Percentiles rank a stretch among this genome's conserved stretches.
Conservation (phyloP, 2,888 invertebrate species). For the Agriopis marginaria region DNA sequence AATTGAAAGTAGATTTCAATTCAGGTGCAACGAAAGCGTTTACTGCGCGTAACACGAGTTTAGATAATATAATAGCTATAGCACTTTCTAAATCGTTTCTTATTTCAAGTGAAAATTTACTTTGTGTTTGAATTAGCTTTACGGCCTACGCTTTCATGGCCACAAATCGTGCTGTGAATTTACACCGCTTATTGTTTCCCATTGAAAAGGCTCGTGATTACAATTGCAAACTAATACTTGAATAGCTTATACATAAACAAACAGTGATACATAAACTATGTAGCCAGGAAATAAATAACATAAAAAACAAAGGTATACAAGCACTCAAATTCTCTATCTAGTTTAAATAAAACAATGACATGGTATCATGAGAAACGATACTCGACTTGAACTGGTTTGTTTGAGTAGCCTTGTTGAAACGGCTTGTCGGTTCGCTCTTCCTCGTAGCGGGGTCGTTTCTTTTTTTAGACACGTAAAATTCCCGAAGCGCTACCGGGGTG, state of each 20-base stretch:
- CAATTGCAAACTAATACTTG: constrained; percentile 42
- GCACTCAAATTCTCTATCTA: constrained; percentile 27
- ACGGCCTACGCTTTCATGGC: constrained; percentile 52
- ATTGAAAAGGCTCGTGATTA: constrained; percentile 31
- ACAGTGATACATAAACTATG: constrained; percentile 16
- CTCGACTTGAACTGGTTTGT: constrained; percentile 42
- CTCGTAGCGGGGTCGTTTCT: constrained; percentile 57
- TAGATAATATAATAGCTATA: constrained; percentile 65
- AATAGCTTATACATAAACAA: constrained; percentile 33
- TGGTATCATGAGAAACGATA: constrained; percentile 39
- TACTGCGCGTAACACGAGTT: constrained; percentile 69
- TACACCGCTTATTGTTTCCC: constrained; percentile 40
- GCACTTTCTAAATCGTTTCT: constrained; percentile 73
- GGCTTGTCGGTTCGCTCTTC: constrained; percentile 56
- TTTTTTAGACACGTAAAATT: constrained; percentile 48
- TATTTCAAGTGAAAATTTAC: constrained; percentile 59
- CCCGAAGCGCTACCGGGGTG: constrained; percentile 51
- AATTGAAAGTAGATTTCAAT: constrained; percentile 70
- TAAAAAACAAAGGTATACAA: constrained; percentile 37
- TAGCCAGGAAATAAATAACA: constrained; percentile 39
- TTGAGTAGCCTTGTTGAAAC: constrained; percentile 46
- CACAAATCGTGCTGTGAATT: constrained; percentile 47
- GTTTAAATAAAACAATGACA: constrained; percentile 37
- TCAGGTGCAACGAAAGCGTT: constrained; percentile 73
- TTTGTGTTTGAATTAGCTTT: constrained; percentile 55